Evolutionary conservation across 1,140 invertebrate species (phyloP).

Genomic region (Aphaenogaster rudis): DNA sequence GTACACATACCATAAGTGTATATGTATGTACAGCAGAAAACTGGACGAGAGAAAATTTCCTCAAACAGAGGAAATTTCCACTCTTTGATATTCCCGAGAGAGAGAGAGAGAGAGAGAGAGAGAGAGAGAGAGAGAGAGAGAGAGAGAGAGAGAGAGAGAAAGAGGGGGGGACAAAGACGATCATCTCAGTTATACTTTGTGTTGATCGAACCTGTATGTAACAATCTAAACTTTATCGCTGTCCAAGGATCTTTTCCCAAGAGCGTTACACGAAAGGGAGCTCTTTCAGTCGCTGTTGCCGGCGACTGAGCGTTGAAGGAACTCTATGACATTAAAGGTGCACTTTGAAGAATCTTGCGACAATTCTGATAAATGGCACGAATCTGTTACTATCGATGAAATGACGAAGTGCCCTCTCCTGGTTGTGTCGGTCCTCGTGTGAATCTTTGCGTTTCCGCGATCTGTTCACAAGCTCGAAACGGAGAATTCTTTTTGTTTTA

Average conservation of each 20-base stretch:
- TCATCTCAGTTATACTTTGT: conserved; percentile 33
- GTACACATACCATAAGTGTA: neutral
- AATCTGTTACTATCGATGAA: conserved; percentile 48
- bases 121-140: neutral
- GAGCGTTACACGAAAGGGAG: neutral
- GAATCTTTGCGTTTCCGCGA: conserved; percentile 25
- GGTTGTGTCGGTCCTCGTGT: neutral
- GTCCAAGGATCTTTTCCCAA: conserved; percentile 35
- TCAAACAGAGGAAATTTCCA: conserved; percentile 1
- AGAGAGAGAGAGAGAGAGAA: neutral
- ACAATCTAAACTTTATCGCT: conserved; percentile 58
- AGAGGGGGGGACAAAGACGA: neutral
- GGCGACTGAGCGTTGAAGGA: conserved; percentile 19
- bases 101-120: neutral
- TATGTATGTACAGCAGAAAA: conserved; percentile 5
- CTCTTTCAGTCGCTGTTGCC: conserved; percentile 17
- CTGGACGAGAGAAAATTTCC: no score
- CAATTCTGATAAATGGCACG: conserved; percentile 51
- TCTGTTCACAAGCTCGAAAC: neutral
- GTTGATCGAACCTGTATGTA: conserved; percentile 49
- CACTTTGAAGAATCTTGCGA: conserved; percentile 35
- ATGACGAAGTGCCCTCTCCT: conserved; percentile 24
- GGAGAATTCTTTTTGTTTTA: conserved; percentile 7
- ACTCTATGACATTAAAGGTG: conserved; percentile 39
- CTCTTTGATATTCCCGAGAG: conserved; percentile 22